Conservation (phyloP, 2,888 invertebrate genomes). For the Listrodromus nycthemerus region DNA sequence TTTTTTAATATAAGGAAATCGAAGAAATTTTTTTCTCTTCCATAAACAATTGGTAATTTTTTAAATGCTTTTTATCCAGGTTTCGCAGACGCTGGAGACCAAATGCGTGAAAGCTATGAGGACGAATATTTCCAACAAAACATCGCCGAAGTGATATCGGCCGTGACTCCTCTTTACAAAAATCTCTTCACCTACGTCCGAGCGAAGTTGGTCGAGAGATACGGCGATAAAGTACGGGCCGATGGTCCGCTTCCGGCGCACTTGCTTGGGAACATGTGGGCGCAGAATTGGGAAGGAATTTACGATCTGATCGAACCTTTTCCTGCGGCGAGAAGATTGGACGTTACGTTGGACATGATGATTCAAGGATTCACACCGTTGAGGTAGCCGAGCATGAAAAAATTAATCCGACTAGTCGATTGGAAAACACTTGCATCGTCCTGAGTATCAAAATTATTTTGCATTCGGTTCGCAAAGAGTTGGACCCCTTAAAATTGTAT, state of each 20-base stretch:
- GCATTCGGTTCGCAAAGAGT: no score
- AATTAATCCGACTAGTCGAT: not conserved
- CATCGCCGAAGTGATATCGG: constrained; percentile 85
- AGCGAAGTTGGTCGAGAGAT: constrained; percentile 87
- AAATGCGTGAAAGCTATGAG: constrained; percentile 92
- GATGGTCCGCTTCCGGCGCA: constrained; percentile 95
- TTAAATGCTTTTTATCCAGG: constrained; percentile 85
- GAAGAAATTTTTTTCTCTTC: constrained; percentile 5
- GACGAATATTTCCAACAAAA: constrained; percentile 88
- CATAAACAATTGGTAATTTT: not conserved
- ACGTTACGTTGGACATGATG: constrained; percentile 92
- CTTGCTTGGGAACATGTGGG: constrained; percentile 94
- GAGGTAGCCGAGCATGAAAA: constrained; percentile 84
- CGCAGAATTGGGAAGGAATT: constrained; percentile 92
- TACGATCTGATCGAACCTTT: constrained; percentile 91
- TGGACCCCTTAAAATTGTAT: no score
- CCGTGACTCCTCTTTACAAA: constrained; percentile 89
- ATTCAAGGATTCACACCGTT: constrained; percentile 90
- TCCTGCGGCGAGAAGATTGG: constrained; percentile 89
- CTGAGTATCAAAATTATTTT: no score
- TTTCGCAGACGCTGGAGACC: constrained; percentile 92
- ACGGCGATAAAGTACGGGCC: constrained; percentile 87
- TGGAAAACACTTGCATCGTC: no score
- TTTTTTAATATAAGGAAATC: not conserved
- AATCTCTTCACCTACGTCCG: constrained; percentile 94